Evolutionary conservation across 2,888 invertebrate genomes (phyloP).

Genomic region (Caenorhabditis sulstoni): DNA sequence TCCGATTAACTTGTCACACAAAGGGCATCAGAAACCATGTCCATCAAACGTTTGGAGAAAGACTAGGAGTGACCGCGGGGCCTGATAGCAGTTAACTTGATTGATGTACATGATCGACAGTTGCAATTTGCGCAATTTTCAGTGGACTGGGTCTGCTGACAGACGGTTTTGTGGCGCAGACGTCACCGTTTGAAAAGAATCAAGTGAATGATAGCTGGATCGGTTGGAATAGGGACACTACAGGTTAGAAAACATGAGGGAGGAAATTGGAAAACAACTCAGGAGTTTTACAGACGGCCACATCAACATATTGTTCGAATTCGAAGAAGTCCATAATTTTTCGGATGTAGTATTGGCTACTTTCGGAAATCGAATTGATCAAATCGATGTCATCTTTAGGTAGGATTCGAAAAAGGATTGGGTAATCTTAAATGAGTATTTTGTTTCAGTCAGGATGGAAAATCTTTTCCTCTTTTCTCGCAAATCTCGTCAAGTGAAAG

Average conservation of each 20-base stretch:
- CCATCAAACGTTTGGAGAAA: constrained; percentile 16
- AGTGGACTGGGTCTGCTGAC: constrained; percentile 88
- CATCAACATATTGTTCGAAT: constrained; percentile 89
- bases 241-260: constrained; percentile 81
- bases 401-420: neutral
- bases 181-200: constrained; percentile 62
- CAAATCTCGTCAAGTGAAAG: constrained; percentile 67
- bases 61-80: neutral
- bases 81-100: constrained; percentile 57
- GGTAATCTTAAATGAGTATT: too few species aligned
- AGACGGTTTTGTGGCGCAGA: constrained; percentile 72
- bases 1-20: neutral
- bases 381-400: constrained; percentile 83
- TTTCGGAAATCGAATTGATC: constrained; percentile 90
- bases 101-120: constrained; percentile 47
- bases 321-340: constrained; percentile 91
- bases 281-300: constrained; percentile 65
- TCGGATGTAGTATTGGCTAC: constrained; percentile 88
- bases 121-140: constrained; percentile 54
- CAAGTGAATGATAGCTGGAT: constrained; percentile 85
- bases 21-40: constrained; percentile 45
- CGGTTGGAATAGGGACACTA: constrained; percentile 90
- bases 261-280: too few species aligned
- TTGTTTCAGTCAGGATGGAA: constrained; percentile 65
- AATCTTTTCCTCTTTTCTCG: constrained; percentile 64